Evolutionary conservation across 2,797 vertebrate species (phyloP).

Genomic region (Tarsius wallacei): DNA sequence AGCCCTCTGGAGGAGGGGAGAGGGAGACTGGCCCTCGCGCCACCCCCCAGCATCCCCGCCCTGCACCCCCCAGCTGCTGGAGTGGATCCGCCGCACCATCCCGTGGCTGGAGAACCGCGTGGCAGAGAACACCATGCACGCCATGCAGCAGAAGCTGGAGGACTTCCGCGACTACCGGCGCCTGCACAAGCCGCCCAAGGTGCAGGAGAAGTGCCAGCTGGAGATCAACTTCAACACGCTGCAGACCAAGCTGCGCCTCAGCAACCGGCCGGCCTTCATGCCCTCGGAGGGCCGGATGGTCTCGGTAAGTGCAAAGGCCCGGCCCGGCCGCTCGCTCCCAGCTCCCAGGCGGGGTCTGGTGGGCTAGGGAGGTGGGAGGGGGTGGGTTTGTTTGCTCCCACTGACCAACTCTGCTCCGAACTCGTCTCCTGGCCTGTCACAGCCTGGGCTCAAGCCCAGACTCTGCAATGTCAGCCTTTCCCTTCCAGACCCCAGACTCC

Average conservation of each 20-base stretch:
- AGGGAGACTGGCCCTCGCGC: fast-evolving
- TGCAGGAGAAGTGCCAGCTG: constrained; percentile 99
- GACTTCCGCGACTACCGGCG: constrained; percentile 98
- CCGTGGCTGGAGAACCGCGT: constrained; percentile 98
- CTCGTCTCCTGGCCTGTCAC: not conserved
- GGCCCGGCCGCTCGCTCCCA: fast-evolving
- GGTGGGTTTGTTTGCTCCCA: fast-evolving
- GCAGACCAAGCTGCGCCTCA: constrained; percentile 98
- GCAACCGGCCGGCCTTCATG: constrained; percentile 99
- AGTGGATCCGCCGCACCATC: constrained; percentile 99
- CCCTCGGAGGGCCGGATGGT: constrained; percentile 99
- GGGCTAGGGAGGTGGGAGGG: fast-evolving
- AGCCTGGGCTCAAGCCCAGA: not conserved
- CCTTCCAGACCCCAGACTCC: not conserved
- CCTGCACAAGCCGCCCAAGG: constrained; percentile 98
- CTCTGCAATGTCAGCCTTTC: not conserved
- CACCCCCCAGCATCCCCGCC: not conserved
- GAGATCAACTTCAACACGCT: constrained; percentile 99
- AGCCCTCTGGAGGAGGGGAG: too few relatives aligned
- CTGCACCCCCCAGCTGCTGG: constrained; percentile 93
- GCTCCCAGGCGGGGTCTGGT: too few relatives aligned
- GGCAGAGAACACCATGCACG: constrained; percentile 99
- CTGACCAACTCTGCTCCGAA: not conserved
- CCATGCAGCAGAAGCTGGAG: constrained; percentile 99
- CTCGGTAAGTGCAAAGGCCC: constrained; percentile 92